Conservation (phyloP, 2,797 vertebrate genomes). For the Poecilia picta region DNA sequence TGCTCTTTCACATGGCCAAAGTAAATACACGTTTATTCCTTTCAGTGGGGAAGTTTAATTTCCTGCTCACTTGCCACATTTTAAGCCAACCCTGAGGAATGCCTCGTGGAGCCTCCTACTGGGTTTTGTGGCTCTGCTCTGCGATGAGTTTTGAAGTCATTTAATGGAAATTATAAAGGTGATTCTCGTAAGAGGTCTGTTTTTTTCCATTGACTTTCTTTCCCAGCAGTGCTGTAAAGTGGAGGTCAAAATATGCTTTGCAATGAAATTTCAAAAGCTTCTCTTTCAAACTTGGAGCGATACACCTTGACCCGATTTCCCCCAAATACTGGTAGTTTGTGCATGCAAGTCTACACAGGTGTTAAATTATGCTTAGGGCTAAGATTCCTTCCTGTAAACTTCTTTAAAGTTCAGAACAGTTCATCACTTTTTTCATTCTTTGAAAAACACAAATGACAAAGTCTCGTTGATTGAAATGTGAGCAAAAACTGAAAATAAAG, state of each 20-base stretch:
- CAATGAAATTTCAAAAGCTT: not conserved
- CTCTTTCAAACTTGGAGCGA: not conserved
- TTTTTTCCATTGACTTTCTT: not conserved
- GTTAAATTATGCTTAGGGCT: constrained; percentile 4
- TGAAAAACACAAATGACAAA: not conserved
- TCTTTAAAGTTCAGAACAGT: not conserved
- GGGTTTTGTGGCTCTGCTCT: not conserved
- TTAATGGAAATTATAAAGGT: not conserved
- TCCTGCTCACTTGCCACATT: not conserved
- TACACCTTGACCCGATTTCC: not conserved
- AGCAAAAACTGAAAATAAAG: not conserved
- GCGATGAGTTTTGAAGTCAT: not conserved
- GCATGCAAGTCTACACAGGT: not conserved
- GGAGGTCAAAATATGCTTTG: not conserved
- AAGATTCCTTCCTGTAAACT: not conserved
- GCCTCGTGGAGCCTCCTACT: not conserved
- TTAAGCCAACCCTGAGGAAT: not conserved
- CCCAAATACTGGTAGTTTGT: not conserved
- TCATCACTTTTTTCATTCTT: not conserved
- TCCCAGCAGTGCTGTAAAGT: not conserved
- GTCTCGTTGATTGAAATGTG: not conserved
- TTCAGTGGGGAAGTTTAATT: constrained; percentile 55
- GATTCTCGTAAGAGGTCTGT: not conserved
- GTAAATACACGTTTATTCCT: constrained; percentile 14
- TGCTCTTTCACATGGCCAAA: constrained; percentile 31